Evolutionary conservation across 2,888 invertebrate genomes (phyloP).

Genomic region (Scaptomyza caliginosa): DNA sequence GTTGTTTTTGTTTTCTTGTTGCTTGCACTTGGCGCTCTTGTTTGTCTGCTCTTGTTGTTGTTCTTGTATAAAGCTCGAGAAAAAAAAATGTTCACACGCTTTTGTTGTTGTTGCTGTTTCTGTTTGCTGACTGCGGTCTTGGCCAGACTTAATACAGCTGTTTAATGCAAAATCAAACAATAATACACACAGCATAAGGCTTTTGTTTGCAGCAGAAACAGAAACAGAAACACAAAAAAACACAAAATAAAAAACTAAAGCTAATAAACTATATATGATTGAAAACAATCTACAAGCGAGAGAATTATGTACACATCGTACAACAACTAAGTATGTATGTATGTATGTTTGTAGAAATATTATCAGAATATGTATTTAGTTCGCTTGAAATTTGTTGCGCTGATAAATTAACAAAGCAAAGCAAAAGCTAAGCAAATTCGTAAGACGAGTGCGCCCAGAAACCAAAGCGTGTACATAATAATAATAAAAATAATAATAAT

Average conservation of each 20-base stretch:
- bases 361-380: constrained; percentile 42
- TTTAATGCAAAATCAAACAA: constrained; percentile 32
- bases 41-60: constrained; percentile 23
- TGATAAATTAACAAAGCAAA: constrained; percentile 63
- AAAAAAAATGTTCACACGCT: constrained; percentile 66
- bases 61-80: constrained; percentile 26
- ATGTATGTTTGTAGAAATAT: constrained; percentile 47
- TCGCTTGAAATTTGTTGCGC: constrained; percentile 49
- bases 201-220: constrained; percentile 11
- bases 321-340: no score
- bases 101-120: constrained; percentile 4
- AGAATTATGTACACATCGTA: not conserved
- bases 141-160: constrained; percentile 37
- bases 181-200: constrained; percentile 1
- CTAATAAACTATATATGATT: constrained; percentile 12
- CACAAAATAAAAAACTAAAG: not conserved
- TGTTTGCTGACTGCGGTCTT: constrained; percentile 16
- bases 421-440: constrained; percentile 16
- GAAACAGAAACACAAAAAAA: not conserved
- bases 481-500: constrained; percentile 2
- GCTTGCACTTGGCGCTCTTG: constrained; percentile 30
- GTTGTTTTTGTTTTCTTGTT: constrained; percentile 27
- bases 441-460: constrained; percentile 4
- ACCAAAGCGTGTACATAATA: not conserved
- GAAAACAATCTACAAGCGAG: constrained; percentile 13